phyloP scores from a whole-genome alignment of 2,797 vertebrate genomes.

The Pogoniulus pusillus region DNA sequence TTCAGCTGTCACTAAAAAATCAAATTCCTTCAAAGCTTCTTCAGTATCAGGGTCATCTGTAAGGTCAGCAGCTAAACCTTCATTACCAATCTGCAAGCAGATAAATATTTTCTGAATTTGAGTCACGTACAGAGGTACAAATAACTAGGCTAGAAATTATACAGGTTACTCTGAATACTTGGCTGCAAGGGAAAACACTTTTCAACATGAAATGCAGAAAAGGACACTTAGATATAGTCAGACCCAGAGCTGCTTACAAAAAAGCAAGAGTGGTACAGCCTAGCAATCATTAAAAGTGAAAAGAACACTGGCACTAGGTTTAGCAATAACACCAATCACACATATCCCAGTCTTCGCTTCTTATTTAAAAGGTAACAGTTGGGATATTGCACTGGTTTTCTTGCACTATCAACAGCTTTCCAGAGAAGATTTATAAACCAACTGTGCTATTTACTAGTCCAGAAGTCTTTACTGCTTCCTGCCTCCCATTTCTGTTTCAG shows the following conservation, averaged over 20 bases:
- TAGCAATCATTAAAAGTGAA: not conserved
- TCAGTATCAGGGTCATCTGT: conserved; percentile 94
- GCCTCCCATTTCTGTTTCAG: not conserved
- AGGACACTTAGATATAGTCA: not conserved
- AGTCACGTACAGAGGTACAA: not conserved
- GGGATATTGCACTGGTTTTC: not conserved
- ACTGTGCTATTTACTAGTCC: not conserved
- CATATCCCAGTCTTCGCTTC: not conserved
- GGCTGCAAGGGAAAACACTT: not conserved
- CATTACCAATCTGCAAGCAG: conserved; percentile 89
- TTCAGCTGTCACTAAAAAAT: conserved; percentile 98
- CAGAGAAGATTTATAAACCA: not conserved
- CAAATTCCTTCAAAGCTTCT: conserved; percentile 98
- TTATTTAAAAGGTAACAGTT: not conserved
- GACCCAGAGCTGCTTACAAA: not conserved
- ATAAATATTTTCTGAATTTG: not conserved
- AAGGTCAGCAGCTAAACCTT: conserved; percentile 94
- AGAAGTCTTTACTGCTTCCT: not conserved
- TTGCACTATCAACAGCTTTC: not conserved
- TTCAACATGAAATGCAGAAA: not conserved
- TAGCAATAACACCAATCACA: not conserved
- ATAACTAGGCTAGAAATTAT: not conserved
- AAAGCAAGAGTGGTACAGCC: not conserved
- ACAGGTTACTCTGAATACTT: not conserved
- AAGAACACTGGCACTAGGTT: not conserved